phyloP scores from a whole-genome alignment of 2,113 vertebrate species.

The Sphaerodactylus townsendi region DNA sequence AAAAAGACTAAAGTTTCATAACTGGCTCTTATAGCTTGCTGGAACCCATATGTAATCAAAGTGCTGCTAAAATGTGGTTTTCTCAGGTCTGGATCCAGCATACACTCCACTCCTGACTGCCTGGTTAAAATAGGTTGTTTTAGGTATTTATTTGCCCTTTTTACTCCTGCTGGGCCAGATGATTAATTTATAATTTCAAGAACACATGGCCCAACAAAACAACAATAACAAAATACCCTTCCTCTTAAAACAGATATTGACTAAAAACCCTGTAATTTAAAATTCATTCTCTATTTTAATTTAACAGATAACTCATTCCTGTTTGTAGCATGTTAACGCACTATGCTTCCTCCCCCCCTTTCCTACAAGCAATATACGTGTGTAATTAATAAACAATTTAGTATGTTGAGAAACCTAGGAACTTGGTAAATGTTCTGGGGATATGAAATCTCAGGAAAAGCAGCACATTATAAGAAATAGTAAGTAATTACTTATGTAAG shows the following conservation, averaged over 20 bases:
- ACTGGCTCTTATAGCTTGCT: neutral
- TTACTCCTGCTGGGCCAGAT: slow-evolving; percentile 2
- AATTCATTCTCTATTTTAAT: slow-evolving; percentile 70
- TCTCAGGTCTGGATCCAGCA: neutral
- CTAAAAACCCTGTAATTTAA: slow-evolving; percentile 65
- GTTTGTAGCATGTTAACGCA: slow-evolving; percentile 86
- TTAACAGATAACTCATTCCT: slow-evolving; percentile 75
- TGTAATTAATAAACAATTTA: slow-evolving; percentile 99
- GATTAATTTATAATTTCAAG: slow-evolving; percentile 32
- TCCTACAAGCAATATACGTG: slow-evolving; percentile 90
- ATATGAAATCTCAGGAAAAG: slow-evolving; percentile 96
- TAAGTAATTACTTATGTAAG: slow-evolving; percentile 97
- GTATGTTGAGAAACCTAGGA: slow-evolving; percentile 94
- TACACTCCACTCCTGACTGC: neutral
- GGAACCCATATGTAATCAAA: neutral
- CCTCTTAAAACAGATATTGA: slow-evolving; percentile 53
- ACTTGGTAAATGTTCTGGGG: slow-evolving; percentile 97
- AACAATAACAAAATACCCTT: slow-evolving; percentile 29
- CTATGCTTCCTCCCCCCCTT: slow-evolving; percentile 68
- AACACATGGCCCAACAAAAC: slow-evolving; percentile 1
- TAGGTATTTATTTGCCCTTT: neutral
- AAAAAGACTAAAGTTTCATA: neutral
- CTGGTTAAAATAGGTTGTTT: slow-evolving; percentile 20
- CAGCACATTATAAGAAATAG: slow-evolving; percentile 93
- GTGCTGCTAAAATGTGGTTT: neutral